phyloP scores from a whole-genome alignment of 2,888 invertebrate species.

The Pinctada fucata region DNA sequence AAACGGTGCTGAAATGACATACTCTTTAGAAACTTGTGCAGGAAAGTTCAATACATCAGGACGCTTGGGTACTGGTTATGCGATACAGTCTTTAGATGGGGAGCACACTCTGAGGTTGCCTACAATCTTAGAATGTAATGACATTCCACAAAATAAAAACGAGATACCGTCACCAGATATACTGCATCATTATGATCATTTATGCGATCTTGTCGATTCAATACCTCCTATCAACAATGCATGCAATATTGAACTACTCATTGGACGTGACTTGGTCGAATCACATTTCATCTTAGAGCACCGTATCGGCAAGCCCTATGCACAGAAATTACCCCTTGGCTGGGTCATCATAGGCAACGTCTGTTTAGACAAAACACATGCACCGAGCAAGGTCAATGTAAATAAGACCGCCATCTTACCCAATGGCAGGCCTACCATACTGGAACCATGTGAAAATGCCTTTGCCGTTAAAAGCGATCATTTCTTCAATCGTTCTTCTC shows the following conservation, averaged over 20 bases:
- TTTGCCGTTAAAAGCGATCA: slow-evolving; percentile 13
- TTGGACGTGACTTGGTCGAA: slow-evolving; percentile 37
- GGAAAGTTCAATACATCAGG: slow-evolving; percentile 35
- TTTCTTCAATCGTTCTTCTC: slow-evolving; percentile 25
- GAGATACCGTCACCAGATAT: slow-evolving; percentile 37
- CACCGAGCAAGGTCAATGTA: slow-evolving; percentile 4
- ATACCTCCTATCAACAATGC: slow-evolving; percentile 38
- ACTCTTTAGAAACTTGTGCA: slow-evolving; percentile 41
- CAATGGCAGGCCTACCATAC: slow-evolving; percentile 20
- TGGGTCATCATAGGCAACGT: slow-evolving; percentile 37
- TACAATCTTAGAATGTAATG: slow-evolving; percentile 30
- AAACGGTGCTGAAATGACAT: slow-evolving; percentile 14
- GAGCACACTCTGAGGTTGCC: slow-evolving; percentile 21
- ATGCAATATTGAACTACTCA: slow-evolving; percentile 31
- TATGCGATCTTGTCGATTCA: slow-evolving; percentile 22
- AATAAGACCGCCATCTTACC: slow-evolving; percentile 24
- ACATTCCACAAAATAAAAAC: slow-evolving; percentile 32
- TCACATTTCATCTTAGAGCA: slow-evolving; percentile 39
- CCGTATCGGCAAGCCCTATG: slow-evolving; percentile 37
- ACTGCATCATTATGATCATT: slow-evolving; percentile 32
- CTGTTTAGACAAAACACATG: slow-evolving; percentile 26
- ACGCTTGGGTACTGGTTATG: slow-evolving; percentile 22
- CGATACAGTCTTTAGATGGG: slow-evolving; percentile 34
- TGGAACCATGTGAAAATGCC: slow-evolving; percentile 24
- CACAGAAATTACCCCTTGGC: slow-evolving; percentile 32